phyloP scores from a whole-genome alignment of 2,797 vertebrate genomes.

The Myripristis jacobus region DNA sequence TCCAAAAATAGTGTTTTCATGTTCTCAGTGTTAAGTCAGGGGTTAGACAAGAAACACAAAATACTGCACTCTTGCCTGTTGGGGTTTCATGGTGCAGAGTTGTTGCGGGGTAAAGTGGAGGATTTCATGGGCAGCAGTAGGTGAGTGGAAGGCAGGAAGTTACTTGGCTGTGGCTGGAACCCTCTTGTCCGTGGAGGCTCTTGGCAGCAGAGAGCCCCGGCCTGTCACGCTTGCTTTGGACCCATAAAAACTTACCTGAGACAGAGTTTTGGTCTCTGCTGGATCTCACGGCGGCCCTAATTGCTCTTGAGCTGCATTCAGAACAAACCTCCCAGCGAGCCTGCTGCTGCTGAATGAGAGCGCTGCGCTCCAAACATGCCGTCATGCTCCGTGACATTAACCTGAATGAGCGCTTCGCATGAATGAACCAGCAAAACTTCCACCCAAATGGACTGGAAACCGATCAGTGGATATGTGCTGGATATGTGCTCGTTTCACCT shows the following conservation, averaged over 20 bases:
- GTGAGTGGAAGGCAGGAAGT: conserved; percentile 73
- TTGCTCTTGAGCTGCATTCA: conserved; percentile 73
- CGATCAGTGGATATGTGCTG: conserved; percentile 20
- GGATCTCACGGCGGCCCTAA: conserved; percentile 68
- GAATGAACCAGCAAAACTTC: conserved; percentile 52
- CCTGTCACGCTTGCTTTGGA: conserved; percentile 75
- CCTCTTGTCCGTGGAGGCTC: conserved; percentile 44
- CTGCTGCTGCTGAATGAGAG: conserved; percentile 46
- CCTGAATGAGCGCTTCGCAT: conserved; percentile 39
- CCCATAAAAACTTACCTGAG: conserved; percentile 81
- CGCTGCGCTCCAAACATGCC: conserved; percentile 59
- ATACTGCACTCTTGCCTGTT: conserved; percentile 74
- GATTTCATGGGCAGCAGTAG: conserved; percentile 76
- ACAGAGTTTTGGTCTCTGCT: conserved; percentile 69
- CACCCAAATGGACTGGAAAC: conserved; percentile 53
- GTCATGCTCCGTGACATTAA: conserved; percentile 42
- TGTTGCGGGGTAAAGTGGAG: conserved; percentile 71
- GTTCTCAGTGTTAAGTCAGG: conserved; percentile 51
- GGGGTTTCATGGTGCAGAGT: conserved; percentile 68
- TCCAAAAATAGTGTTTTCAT: conserved; percentile 51
- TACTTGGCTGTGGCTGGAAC: conserved; percentile 60
- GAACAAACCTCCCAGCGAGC: conserved; percentile 65
- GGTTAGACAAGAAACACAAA: conserved; percentile 63
- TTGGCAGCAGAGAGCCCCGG: conserved; percentile 65
- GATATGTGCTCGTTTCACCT: not conserved